A percentile compares a stretch with the other conserved stretches of the same genome.
Evolutionary conservation across 2,113 vertebrate species (phyloP).

Genomic region (Himantopus leucocephalus): DNA sequence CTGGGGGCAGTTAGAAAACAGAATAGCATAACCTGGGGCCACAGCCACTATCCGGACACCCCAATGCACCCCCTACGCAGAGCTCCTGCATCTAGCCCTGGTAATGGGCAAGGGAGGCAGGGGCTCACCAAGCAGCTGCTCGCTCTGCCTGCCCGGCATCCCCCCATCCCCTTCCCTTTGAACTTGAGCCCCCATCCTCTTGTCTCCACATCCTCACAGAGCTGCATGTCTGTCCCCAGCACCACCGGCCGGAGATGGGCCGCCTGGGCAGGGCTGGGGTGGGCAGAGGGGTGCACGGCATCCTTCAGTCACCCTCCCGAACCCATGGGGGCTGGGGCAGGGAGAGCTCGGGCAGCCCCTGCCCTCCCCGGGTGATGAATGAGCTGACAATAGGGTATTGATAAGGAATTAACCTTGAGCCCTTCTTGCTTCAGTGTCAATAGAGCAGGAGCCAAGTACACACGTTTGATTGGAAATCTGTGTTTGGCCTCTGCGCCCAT

Average conservation of each 20-base stretch:
- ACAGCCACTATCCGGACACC: not conserved
- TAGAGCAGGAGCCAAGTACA: conserved; percentile 72
- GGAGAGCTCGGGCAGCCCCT: not conserved
- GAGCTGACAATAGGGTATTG: conserved; percentile 81
- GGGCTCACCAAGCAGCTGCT: not conserved
- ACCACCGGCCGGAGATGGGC: rapidly evolving
- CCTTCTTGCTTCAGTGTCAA: conserved; percentile 74
- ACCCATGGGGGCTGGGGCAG: not conserved
- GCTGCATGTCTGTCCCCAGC: not conserved
- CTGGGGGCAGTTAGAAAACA: not conserved
- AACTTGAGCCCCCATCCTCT: not conserved
- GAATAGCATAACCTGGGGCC: not conserved
- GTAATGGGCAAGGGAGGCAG: not conserved
- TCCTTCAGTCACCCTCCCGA: not conserved
- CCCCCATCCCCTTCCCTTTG: not conserved
- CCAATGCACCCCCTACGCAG: rapidly evolving
- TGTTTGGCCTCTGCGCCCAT: conserved; percentile 22
- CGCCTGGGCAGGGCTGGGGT: not conserved
- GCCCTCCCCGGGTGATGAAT: conserved; percentile 68
- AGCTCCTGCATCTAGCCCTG: not conserved
- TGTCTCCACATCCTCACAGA: not conserved
- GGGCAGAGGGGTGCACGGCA: not conserved
- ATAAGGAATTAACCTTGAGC: conserved; percentile 85
- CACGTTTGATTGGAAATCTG: conserved; percentile 60
- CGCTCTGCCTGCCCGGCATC: rapidly evolving